These are phyloP conservation scores for Calameuta pallipes DNA, from an alignment of 2,888 invertebrate species.

Conservation along the genomic window DNA sequence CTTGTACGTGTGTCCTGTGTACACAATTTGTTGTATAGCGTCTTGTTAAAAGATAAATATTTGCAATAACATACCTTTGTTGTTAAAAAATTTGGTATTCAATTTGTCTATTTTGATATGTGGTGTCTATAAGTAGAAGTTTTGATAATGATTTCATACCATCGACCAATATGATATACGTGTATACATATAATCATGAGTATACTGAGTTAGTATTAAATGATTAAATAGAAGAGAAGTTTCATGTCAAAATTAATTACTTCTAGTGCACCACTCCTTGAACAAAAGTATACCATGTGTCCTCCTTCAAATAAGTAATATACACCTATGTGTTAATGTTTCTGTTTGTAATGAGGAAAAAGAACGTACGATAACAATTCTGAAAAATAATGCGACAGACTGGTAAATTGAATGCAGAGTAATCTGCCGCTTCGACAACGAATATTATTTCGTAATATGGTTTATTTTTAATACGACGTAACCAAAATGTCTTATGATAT, in stretches of 20 bases:
- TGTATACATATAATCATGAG: too few relatives aligned
- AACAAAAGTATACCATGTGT: neutral
- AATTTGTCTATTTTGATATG: neutral
- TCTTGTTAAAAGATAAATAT: constrained; percentile 59
- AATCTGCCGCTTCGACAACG: neutral
- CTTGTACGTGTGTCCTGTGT: constrained; percentile 51
- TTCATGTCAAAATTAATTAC: neutral
- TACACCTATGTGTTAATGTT: neutral
- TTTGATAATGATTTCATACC: neutral
- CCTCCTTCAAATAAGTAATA: neutral
- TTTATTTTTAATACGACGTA: too few relatives aligned
- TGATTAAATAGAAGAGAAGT: too few relatives aligned
- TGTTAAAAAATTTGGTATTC: neutral
- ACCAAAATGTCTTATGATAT: too few relatives aligned
- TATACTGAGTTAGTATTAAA: too few relatives aligned
- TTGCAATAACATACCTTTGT: constrained; percentile 45
- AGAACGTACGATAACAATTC: neutral
- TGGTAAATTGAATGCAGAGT: neutral
- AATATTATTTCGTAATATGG: neutral
- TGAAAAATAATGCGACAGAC: neutral
- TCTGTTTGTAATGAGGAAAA: neutral
- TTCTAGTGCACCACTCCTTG: neutral
- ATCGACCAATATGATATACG: too few relatives aligned
- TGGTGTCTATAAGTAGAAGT: neutral
- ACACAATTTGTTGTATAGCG: constrained; percentile 59